These are phyloP conservation scores for Heteromurus nitidus DNA, from an alignment of 2,888 invertebrate species.

Conservation along the genomic window DNA sequence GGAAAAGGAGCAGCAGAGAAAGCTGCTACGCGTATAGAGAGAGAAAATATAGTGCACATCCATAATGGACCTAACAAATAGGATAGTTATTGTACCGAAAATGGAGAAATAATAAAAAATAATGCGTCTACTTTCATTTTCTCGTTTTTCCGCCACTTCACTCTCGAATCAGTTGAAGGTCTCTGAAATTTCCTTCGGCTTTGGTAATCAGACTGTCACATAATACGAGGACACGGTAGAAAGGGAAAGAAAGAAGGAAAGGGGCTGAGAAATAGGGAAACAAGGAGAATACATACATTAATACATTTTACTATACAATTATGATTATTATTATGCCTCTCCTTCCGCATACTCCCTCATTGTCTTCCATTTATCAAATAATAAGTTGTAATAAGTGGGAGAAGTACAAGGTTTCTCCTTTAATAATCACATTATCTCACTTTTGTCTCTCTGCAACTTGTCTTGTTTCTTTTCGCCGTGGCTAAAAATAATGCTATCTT, in stretches of 20 bases:
- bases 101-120: conserved; percentile 6
- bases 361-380: conserved; percentile 55
- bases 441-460: conserved; percentile 6
- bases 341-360: conserved; percentile 41
- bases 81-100: neutral
- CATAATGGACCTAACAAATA: neutral
- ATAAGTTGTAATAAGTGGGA: conserved; percentile 45
- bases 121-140: neutral
- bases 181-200: neutral
- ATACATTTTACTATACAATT: no score
- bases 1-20: neutral
- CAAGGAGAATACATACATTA: no score
- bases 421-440: conserved; percentile 54
- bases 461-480: no score
- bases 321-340: conserved; percentile 12
- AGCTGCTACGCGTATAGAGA: neutral
- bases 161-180: conserved; percentile 12
- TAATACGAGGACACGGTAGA: neutral
- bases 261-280: no score
- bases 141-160: neutral
- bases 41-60: neutral
- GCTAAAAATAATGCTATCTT: neutral
- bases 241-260: neutral
- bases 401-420: conserved; percentile 37
- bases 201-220: conserved; percentile 17